Evolutionary conservation across 2,113 vertebrate genomes (phyloP), one percentile per base, ranked within the genome.

Genomic region (Sander vitreus): DNA sequence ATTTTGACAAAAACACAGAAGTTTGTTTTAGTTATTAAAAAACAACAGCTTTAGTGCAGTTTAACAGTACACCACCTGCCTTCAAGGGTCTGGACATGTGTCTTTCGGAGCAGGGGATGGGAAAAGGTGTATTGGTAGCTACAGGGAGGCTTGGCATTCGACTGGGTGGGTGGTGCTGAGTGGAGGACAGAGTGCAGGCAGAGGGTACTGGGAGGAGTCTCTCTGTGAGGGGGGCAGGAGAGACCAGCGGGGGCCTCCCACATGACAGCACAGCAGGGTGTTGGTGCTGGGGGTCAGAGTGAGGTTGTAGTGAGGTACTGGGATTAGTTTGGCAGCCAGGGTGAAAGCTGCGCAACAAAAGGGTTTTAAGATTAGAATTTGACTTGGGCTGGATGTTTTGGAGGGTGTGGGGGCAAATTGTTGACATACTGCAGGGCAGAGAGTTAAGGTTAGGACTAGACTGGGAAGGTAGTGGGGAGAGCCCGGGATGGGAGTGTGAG

Each of bases 31-130:
- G 64, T 82, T 25, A 21, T 71, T 50, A 55, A 30, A 62, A 57
- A 66, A 11, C 39, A 73, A 76, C 54, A 54, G 23, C 30, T 63
- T 59, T 19, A 39, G 58, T 53, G 23, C 23, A 85, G 76, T 43
- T 64, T 12, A 81, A 48, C 43, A 57, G 55, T 30, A 58, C 39
- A 84, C 58, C 84, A 93, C 91, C 90, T 92, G 92, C 91, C 92
- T 92, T 87, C 16, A 88, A 55, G 5, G 78, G 51, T 83, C 64
- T 71, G 62, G 78, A 81, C 73, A 47, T 5, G 54, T 33, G 27
- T 81, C 76, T 77, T 64, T 89, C 67, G 71, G 78, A 78, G 81
- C 23, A 86, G 50, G 54, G 66, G 19, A 18, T 39, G 14, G 59
- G 0, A 57, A 60, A 69, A 47, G 59, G 33, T 47, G 13, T 14